Conservation (phyloP, 1,140 invertebrate genomes). For the Whitmania pigra region DNA sequence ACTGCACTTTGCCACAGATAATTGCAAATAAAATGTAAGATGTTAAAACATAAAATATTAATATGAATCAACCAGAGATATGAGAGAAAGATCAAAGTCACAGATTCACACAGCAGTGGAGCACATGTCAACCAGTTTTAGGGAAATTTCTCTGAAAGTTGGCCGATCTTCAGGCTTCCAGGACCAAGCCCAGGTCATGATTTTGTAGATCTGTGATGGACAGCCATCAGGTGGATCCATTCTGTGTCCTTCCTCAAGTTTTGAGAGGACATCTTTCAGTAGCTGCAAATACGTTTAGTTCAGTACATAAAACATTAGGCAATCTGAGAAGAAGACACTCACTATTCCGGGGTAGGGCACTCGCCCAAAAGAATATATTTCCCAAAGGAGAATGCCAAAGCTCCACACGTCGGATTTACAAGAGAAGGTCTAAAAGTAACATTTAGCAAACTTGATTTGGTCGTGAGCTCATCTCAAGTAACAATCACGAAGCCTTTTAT, state of each 20-base stretch:
- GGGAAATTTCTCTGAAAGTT: not conserved
- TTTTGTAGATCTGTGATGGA: slow-evolving; percentile 81
- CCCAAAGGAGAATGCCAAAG: slow-evolving; percentile 24
- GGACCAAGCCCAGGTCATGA: slow-evolving; percentile 54
- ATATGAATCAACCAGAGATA: too few relatives aligned
- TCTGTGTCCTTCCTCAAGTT: slow-evolving; percentile 94
- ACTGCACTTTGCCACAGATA: too few relatives aligned
- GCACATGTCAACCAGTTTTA: not conserved
- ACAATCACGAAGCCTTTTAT: too few relatives aligned
- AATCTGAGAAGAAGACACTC: slow-evolving; percentile 7
- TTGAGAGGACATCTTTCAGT: slow-evolving; percentile 83
- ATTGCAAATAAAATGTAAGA: too few relatives aligned
- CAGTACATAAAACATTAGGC: not conserved
- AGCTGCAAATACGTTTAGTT: slow-evolving; percentile 51
- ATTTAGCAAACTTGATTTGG: too few relatives aligned
- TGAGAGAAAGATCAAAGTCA: too few relatives aligned
- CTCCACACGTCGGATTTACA: slow-evolving; percentile 24
- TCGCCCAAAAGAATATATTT: slow-evolving; percentile 23
- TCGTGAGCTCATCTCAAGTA: not conserved
- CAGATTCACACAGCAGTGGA: slow-evolving; percentile 4
- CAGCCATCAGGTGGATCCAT: slow-evolving; percentile 98
- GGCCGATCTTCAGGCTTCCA: not conserved
- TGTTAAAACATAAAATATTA: too few relatives aligned
- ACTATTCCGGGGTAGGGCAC: slow-evolving; percentile 23
- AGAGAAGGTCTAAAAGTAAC: slow-evolving; percentile 17